Evolutionary conservation across 2,113 vertebrate species (phyloP).

Genomic region (Rhea pennata): DNA sequence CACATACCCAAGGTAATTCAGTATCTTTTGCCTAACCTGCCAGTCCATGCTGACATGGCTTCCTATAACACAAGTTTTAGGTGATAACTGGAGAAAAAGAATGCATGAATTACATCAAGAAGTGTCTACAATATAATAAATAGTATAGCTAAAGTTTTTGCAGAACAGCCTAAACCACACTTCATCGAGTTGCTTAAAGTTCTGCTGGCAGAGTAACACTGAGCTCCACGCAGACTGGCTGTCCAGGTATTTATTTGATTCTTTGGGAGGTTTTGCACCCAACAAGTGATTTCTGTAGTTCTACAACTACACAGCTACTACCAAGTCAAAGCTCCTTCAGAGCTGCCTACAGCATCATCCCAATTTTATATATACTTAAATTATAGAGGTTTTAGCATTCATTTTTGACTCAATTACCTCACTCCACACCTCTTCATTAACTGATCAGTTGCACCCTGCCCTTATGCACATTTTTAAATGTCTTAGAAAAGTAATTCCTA

Average conservation of each 20-base stretch:
- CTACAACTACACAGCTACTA: too few relatives aligned
- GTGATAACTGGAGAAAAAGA: background rate
- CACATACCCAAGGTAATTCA: background rate
- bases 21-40: background rate
- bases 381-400: too few relatives aligned
- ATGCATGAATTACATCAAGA: background rate
- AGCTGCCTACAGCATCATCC: too few relatives aligned
- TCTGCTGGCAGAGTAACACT: background rate
- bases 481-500: background rate
- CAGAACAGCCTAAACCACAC: background rate
- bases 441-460: too few relatives aligned
- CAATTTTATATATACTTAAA: too few relatives aligned
- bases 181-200: background rate
- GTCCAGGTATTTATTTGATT: background rate
- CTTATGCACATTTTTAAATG: background rate
- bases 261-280: too few relatives aligned
- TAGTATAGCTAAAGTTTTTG: background rate
- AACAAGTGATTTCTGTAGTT: too few relatives aligned
- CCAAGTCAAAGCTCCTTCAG: too few relatives aligned
- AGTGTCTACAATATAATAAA: background rate
- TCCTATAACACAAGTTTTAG: background rate
- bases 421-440: too few relatives aligned
- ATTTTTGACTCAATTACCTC: too few relatives aligned
- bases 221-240: background rate
- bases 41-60: background rate